Base-by-base conservation (phyloP, 2,888 invertebrate genomes). In the Osmoderma eremita region DNA sequence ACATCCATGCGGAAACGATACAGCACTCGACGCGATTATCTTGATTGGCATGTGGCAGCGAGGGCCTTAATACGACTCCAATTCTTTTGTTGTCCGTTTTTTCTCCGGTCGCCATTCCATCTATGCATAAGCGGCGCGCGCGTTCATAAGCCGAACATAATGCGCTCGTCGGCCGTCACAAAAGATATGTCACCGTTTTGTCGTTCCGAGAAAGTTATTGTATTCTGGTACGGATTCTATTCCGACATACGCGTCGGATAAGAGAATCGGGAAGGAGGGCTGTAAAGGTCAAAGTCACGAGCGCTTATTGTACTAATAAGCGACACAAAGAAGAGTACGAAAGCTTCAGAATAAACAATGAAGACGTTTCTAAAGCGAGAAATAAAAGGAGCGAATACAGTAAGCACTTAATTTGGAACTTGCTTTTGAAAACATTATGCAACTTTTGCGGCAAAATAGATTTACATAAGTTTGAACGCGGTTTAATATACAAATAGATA, bases 1-100 rank as follows among this genome's bases (percentile, higher is more conserved):
- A 61, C 30, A 61, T 61, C 58, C 58, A 61, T 61, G 58, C 58
- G 58, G 58, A 61, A 61, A 61, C 45, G 42, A 61, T 45, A 56
- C 22, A 38, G 30, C 53, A 36, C 30, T 61, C 45, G 45, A 30
- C 45, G 58, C 45, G 58, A 61, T 61, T 61, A 61, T 61, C 58
- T 61, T 61, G 58, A 61, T 61, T 42, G 45, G 58, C 58, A 61
- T 61, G 58, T 61, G 45, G 58, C 58, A 61, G 45, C 30, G 30
- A 48, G 58, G 12, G 38, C 38, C 53, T 53, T 45, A 48, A 58
- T 48, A 36, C 58, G 41, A 45, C 58, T 61, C 45, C 12, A 53
- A 36, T 53, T 53, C 58, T 61, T 61, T 61, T 61, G 45, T 61
- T 61, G 12, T 45, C 30, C 22, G 24, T 48, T 61, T 48, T 20